These are phyloP conservation scores for Falco biarmicus DNA, from an alignment of 2,797 vertebrate species.

Conservation along the genomic window DNA sequence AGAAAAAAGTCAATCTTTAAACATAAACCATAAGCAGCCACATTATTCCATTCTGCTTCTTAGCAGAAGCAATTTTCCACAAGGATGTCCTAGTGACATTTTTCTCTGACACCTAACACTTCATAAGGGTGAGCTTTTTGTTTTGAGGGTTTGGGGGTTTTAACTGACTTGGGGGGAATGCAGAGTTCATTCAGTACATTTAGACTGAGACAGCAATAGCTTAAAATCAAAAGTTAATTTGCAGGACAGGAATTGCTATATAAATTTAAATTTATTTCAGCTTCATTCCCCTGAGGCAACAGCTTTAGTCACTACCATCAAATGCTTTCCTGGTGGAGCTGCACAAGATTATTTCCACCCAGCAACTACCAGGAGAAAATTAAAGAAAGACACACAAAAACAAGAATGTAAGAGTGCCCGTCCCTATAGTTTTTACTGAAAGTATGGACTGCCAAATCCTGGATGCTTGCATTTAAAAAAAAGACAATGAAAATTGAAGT, in stretches of 20 bases:
- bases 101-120: neutral
- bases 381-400: neutral
- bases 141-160: neutral
- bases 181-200: neutral
- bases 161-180: neutral
- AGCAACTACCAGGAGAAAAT: neutral
- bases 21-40: neutral
- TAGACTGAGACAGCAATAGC: neutral
- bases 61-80: neutral
- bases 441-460: neutral
- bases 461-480: neutral
- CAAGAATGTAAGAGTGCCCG: neutral
- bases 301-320: slow-evolving; percentile 1
- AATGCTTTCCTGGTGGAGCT: slow-evolving; percentile 12
- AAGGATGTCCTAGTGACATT: neutral
- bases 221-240: slow-evolving; percentile 18
- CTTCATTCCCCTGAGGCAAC: neutral
- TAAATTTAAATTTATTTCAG: slow-evolving; percentile 2
- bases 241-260: neutral
- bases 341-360: neutral
- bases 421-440: neutral
- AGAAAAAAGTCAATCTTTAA: neutral
- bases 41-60: neutral
- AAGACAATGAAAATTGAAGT: neutral
- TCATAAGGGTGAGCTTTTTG: neutral